Conservation (phyloP, 2,797 vertebrate genomes). For the Propithecus perrieri region DNA sequence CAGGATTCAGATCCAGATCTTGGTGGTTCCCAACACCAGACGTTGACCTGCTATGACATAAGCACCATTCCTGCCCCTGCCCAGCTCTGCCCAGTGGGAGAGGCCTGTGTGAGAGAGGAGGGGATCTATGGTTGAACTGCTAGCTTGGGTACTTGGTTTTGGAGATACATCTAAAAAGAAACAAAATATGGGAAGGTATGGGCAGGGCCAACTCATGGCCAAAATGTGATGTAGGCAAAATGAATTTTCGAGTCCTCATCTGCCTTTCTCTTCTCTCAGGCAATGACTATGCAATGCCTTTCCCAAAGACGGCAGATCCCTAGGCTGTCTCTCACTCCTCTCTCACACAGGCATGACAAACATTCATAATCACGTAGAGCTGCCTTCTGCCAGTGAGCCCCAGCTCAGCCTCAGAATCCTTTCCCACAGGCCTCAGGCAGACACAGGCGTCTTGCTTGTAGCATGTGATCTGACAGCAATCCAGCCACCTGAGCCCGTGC, state of each 20-base stretch:
- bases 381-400: not conserved
- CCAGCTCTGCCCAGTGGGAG: not conserved
- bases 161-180: not conserved
- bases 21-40: not conserved
- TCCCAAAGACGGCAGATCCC: not conserved
- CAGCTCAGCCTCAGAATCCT: not conserved
- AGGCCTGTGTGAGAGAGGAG: not conserved
- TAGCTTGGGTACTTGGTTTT: not conserved
- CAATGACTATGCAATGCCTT: not conserved
- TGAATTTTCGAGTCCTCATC: not conserved
- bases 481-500: fast-evolving
- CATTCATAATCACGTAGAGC: not conserved
- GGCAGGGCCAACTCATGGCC: not conserved
- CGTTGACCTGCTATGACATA: not conserved
- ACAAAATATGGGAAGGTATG: not conserved
- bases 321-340: not conserved
- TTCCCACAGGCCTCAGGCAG: not conserved
- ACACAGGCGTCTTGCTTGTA: fast-evolving
- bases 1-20: not conserved
- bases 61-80: no score
- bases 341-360: not conserved
- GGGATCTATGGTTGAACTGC: not conserved
- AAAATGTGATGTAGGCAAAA: not conserved
- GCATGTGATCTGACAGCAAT: not conserved
- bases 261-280: not conserved